These are phyloP conservation scores for Artemia sp. DNA, from an alignment of 2,888 invertebrate species.

Conservation along the genomic window DNA sequence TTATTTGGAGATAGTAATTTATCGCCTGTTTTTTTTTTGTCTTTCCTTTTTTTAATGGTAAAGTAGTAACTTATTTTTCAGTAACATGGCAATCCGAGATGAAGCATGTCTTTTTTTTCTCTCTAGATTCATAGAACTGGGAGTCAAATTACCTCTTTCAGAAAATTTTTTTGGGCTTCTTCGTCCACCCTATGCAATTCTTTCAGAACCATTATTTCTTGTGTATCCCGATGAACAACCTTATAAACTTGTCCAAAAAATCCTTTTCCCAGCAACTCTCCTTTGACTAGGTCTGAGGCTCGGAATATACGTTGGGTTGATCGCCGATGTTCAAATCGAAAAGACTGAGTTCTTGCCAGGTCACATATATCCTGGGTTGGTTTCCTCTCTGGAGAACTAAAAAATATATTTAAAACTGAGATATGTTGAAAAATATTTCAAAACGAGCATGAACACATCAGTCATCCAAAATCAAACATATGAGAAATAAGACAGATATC, in stretches of 20 bases:
- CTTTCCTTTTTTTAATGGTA: background rate
- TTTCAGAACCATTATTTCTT: conserved; percentile 87
- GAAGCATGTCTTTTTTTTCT: conserved; percentile 1
- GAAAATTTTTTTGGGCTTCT: conserved; percentile 78
- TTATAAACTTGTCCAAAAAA: conserved; percentile 86
- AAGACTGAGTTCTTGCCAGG: conserved; percentile 69
- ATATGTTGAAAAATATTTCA: no score
- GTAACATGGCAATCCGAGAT: background rate
- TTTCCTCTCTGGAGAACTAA: background rate
- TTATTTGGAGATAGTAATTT: no score
- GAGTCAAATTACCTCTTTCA: conserved; percentile 54
- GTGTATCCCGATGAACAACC: conserved; percentile 73
- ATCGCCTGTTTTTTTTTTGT: background rate
- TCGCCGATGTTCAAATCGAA: conserved; percentile 47
- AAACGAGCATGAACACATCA: no score
- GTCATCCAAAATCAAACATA: no score
- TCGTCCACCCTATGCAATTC: conserved; percentile 83
- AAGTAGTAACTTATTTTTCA: background rate
- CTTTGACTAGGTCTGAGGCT: conserved; percentile 67
- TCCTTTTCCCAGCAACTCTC: conserved; percentile 74
- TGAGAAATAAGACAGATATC: no score
- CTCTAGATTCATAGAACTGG: no score
- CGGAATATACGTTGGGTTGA: conserved; percentile 60
- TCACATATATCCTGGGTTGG: conserved; percentile 40
- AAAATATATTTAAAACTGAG: background rate